Base-by-base conservation (phyloP, 2,888 invertebrate species). In the Hypomecis punctinalis region DNA sequence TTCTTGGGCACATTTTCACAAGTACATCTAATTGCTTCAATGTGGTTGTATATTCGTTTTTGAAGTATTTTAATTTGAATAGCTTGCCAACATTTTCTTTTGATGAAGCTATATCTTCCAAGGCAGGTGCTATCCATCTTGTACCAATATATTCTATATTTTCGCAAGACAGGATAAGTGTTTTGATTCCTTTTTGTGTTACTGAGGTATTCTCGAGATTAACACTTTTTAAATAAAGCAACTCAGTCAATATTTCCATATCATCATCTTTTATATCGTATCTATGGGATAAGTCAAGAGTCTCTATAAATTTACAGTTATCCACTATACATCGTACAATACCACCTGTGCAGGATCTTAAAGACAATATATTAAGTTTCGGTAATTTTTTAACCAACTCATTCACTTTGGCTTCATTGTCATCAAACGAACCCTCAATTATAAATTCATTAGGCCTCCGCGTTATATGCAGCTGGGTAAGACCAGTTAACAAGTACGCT, bases 311-410 rank as follows among this genome's bases (percentile, higher is more conserved):
- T 35, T n/a, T 11, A 49, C 48, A 49, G 36, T 49, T 49, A 8
- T 49, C 48, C n/a, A n/a, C 36, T 36, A 49, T 36, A 36, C 48
- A 49, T 36, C n/a, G 36, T n/a, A 49, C n/a, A 49, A 49, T 36
- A 36, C 10, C n/a, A 0, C 36, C 36, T 36, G 35, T 35, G 10
- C 23, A 47, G 46, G 6, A 11, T 8, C 7, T 10, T 1, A 49
- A 36, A 10, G 36, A 36, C n/a, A 49, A 11, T n/a, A 3, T 49
- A 6, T 36, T 49, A 6, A 49, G 48, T 36, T 6, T 36, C 6
- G n/a, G 48, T 36, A 49, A 35, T 49, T 49, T 36, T 49, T 6
- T 49, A 3, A 49, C 7, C n/a, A 49, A 9, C 7, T 35, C 8
- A 6, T 36, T 49, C 1, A n/a, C 6, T 6, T 36, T n/a, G 36